phyloP scores from a whole-genome alignment of 2,113 vertebrate species.

The Scomber colias region DNA sequence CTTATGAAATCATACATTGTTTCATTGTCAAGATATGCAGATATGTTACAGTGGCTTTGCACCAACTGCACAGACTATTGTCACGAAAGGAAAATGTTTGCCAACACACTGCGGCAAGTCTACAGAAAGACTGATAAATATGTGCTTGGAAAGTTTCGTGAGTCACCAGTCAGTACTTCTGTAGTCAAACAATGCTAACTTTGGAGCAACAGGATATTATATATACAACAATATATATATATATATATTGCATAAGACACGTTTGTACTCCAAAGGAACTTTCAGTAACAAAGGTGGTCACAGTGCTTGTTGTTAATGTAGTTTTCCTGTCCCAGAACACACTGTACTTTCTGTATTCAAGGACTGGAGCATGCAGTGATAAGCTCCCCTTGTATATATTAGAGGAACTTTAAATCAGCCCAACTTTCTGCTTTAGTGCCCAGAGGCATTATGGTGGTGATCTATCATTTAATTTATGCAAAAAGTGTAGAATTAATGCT shows the following conservation, averaged over 20 bases:
- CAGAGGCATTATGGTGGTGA: not conserved
- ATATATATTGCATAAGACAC: slow-evolving; percentile 1
- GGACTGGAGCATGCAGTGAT: slow-evolving; percentile 24
- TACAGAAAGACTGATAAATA: slow-evolving; percentile 44
- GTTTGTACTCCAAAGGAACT: slow-evolving; percentile 12
- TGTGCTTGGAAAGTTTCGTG: slow-evolving; percentile 41
- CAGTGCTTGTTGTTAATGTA: not conserved
- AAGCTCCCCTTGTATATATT: slow-evolving; percentile 29
- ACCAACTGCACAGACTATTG: slow-evolving; percentile 31
- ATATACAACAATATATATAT: too few relatives aligned
- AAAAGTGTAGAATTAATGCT: not conserved
- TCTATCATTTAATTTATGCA: not conserved
- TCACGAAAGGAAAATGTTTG: slow-evolving; percentile 56
- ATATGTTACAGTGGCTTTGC: slow-evolving; percentile 32
- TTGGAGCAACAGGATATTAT: not conserved
- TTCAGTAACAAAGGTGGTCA: slow-evolving; percentile 7
- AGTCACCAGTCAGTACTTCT: slow-evolving; percentile 52
- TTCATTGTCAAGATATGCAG: slow-evolving; percentile 55
- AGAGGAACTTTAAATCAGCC: not conserved
- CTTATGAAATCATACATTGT: slow-evolving; percentile 56
- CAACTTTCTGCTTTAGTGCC: not conserved
- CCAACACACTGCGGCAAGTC: slow-evolving; percentile 17
- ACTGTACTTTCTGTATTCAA: slow-evolving; percentile 32
- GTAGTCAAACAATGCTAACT: slow-evolving; percentile 3
- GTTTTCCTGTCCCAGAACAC: slow-evolving; percentile 17